phyloP scores from a whole-genome alignment of 2,888 invertebrate species.

The Oconnorella tubifera region DNA sequence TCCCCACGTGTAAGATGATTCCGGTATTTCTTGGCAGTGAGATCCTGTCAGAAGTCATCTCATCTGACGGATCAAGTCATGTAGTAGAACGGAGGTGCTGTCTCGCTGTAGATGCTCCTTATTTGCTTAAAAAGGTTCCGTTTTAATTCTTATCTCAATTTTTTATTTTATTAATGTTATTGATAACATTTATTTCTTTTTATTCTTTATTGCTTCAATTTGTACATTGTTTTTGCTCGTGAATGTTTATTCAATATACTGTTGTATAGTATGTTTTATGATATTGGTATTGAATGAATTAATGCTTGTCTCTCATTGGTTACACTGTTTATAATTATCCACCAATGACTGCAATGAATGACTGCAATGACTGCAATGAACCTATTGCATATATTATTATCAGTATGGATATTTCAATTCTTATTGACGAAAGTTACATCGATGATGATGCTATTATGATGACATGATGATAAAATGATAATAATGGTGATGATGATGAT shows the following conservation, averaged over 20 bases:
- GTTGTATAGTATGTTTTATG: neutral
- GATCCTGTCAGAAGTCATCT: slow-evolving; percentile 72
- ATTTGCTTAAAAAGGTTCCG: slow-evolving; percentile 87
- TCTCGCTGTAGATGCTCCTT: slow-evolving; percentile 88
- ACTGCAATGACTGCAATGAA: too few relatives aligned
- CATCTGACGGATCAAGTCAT: slow-evolving; percentile 73
- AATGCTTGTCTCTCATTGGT: too few relatives aligned
- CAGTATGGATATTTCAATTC: too few relatives aligned
- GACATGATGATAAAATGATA: neutral
- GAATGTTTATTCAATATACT: neutral
- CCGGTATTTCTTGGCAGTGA: slow-evolving; percentile 88
- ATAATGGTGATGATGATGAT: neutral
- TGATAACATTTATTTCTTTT: too few relatives aligned
- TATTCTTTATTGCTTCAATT: neutral
- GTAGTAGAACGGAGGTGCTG: slow-evolving; percentile 81
- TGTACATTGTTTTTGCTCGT: neutral
- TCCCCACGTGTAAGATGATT: slow-evolving; percentile 88
- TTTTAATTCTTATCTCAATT: too few relatives aligned
- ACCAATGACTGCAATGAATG: too few relatives aligned
- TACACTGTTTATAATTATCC: too few relatives aligned
- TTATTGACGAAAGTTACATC: neutral
- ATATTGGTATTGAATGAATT: neutral
- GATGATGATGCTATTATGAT: neutral
- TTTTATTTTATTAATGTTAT: too few relatives aligned
- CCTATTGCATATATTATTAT: too few relatives aligned